Evolutionary conservation across 1,140 invertebrate genomes (phyloP).

Genomic region (Arctopsyche grandis): DNA sequence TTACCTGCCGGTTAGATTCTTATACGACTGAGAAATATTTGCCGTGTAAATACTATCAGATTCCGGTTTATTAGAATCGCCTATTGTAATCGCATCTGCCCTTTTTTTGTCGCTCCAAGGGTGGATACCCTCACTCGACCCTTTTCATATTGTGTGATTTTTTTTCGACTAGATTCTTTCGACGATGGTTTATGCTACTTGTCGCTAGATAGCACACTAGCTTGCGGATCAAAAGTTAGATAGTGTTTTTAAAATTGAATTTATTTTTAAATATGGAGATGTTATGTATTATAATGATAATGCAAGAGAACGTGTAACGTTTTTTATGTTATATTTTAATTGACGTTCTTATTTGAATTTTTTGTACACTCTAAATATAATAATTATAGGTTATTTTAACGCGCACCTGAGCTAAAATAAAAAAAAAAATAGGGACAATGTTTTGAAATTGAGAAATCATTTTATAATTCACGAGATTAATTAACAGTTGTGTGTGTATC

Average conservation of each 20-base stretch:
- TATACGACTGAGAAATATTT: slow-evolving; percentile 31
- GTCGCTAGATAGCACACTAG: slow-evolving; percentile 45
- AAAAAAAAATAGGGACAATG: too few species aligned
- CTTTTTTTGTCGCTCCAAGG: slow-evolving; percentile 27
- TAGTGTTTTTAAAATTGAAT: not conserved
- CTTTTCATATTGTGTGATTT: slow-evolving; percentile 13
- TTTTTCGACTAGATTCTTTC: slow-evolving; percentile 35
- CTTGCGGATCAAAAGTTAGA: not conserved
- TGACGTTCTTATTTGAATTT: too few species aligned
- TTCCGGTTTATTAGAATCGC: slow-evolving; percentile 35
- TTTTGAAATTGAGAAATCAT: not conserved
- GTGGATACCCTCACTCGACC: not conserved
- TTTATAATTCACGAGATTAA: not conserved
- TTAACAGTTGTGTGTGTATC: not conserved
- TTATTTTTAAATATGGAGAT: not conserved
- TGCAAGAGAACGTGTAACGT: too few species aligned
- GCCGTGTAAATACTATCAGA: slow-evolving; percentile 30
- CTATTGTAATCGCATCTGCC: slow-evolving; percentile 41
- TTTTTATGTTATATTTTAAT: too few species aligned
- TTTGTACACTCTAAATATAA: too few species aligned
- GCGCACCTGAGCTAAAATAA: too few species aligned
- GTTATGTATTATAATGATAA: too few species aligned
- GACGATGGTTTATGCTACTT: slow-evolving; percentile 44
- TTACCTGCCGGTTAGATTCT: slow-evolving; percentile 45
- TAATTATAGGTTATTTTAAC: too few species aligned